Conservation (phyloP, 1,140 invertebrate species). For the Probaryconus sp. region DNA sequence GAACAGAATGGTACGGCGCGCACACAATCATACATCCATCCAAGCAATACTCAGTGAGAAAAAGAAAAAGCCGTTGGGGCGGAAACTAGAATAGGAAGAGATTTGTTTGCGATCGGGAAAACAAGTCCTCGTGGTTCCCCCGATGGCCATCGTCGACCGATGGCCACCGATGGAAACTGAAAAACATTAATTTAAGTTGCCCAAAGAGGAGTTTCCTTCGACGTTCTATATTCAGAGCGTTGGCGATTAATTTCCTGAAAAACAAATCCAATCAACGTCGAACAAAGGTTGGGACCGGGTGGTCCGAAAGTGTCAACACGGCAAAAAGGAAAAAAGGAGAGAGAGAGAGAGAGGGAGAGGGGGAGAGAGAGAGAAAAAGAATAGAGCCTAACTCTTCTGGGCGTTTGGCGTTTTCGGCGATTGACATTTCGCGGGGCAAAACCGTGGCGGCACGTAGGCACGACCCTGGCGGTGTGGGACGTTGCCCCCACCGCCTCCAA, state of each 20-base stretch:
- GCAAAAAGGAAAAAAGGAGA: neutral
- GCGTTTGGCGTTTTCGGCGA: constrained; percentile 14
- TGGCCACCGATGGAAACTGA: constrained; percentile 24
- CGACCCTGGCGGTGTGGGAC: constrained; percentile 75
- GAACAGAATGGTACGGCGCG: no score
- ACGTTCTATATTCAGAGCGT: constrained; percentile 36
- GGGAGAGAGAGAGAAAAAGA: neutral
- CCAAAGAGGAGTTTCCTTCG: no score
- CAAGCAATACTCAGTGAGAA: no score
- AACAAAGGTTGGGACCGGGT: constrained; percentile 51
- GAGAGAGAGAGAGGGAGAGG: neutral
- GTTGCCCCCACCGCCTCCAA: constrained; percentile 74
- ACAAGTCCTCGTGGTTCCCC: no score
- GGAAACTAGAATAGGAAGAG: no score
- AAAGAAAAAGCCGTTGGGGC: no score
- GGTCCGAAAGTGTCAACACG: constrained; percentile 21
- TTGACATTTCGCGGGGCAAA: constrained; percentile 52
- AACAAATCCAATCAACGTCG: constrained; percentile 60
- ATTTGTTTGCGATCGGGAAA: no score
- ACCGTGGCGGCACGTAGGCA: constrained; percentile 65
- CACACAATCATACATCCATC: no score
- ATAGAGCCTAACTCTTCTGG: no score
- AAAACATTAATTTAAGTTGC: constrained; percentile 37
- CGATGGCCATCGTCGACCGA: no score
- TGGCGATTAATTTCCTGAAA: constrained; percentile 56